These are phyloP conservation scores for Nebria ingens DNA, from an alignment of 1,140 invertebrate genomes.

Conservation along the genomic window DNA sequence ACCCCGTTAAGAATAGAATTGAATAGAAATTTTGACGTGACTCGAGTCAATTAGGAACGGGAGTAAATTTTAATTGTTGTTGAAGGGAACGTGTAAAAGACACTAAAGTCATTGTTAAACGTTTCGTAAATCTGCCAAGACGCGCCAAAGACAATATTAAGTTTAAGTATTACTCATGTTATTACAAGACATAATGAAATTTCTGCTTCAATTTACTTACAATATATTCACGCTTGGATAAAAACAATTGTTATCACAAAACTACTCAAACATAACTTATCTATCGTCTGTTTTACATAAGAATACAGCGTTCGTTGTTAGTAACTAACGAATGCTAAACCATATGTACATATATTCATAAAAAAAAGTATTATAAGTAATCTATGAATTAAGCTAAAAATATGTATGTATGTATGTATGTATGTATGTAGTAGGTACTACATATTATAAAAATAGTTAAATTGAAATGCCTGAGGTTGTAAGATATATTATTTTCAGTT, in stretches of 20 bases:
- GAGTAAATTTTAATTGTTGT: background rate
- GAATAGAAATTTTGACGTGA: too few relatives aligned
- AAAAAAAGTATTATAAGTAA: too few relatives aligned
- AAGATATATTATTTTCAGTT: background rate
- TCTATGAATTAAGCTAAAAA: background rate
- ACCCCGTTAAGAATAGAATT: too few relatives aligned
- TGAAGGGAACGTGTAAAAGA: background rate
- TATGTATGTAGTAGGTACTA: background rate
- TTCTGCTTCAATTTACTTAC: background rate
- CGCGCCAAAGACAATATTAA: constrained; percentile 28
- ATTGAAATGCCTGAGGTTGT: background rate
- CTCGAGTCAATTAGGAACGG: background rate
- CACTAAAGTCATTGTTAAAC: constrained; percentile 11
- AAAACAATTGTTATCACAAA: too few relatives aligned
- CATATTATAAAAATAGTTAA: background rate
- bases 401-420: background rate
- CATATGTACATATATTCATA: too few relatives aligned
- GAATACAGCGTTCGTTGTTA: too few relatives aligned
- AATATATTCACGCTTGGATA: too few relatives aligned
- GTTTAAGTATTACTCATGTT: constrained; percentile 12
- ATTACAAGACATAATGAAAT: constrained; percentile 4
- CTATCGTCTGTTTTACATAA: too few relatives aligned
- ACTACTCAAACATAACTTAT: too few relatives aligned
- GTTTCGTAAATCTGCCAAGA: constrained; percentile 25
- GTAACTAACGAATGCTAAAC: too few relatives aligned